Evolutionary conservation across 2,797 vertebrate genomes (phyloP), one percentile per base, ranked within the genome.

Genomic region (Carduelis carduelis): DNA sequence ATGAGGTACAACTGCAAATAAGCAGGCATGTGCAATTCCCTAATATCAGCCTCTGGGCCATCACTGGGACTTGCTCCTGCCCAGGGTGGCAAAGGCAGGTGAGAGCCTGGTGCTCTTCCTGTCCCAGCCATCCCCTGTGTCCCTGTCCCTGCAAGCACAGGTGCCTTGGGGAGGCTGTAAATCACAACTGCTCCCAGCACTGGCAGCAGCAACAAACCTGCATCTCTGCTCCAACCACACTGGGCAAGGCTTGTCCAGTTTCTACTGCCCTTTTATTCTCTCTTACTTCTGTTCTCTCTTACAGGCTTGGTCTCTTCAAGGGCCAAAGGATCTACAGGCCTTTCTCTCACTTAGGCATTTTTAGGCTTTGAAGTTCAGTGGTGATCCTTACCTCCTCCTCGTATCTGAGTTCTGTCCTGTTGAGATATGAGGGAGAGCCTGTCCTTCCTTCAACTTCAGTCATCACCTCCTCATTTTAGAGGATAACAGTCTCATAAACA

Each of bases 291-390:
- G 7, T 22, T 66, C 22, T 43, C 9, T 71, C 19, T 61, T 82
- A 46, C 60, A 50, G 26, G 9, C 52, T 57, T 49, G 41, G 53
- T 16, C 11, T 65, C 5, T 71, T 35, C 59, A 49, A 26, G 13
- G 30, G 39, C 27, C 44, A 52, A 57, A 89, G n/a, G 16, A 37
- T 52, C 53, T 79, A 80, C 41, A 76, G 37, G 14, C 8, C 27
- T 79, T 89, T 72, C 39, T 69, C 50, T 71, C 60, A 60, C 37
- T 83, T 35, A 44, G 34, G 17, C 71, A 79, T 79, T 83, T 92
- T 68, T 77, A 95, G 53, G 22, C 41, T 91, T 85, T 75, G 35
- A 74, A 81, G n/a, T 83, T 83, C 75, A 61, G 22, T 2, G 0
- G 10, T 53, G 65, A 78, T 78, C 43, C 49, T 85, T 78, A 52